These are phyloP conservation scores for Masticophis lateralis DNA, from an alignment of 2,797 vertebrate genomes.

Conservation along the genomic window DNA sequence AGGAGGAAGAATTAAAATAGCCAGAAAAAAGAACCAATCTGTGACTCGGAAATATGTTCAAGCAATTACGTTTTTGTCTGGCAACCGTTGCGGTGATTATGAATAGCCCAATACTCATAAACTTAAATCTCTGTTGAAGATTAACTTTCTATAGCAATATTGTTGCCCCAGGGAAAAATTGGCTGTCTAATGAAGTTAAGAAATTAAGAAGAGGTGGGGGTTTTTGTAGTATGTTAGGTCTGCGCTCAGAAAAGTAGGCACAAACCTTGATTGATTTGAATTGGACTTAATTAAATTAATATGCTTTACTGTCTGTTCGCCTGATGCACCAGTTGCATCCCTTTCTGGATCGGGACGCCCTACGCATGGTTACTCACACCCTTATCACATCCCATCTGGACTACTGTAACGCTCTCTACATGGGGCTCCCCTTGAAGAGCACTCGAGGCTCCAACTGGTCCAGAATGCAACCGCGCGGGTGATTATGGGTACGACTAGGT, in stretches of 20 bases:
- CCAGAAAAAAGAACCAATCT: slow-evolving; percentile 16
- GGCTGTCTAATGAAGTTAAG: not conserved
- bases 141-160: slow-evolving; percentile 13
- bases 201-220: not conserved
- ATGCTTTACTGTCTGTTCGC: not conserved
- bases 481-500: too few relatives aligned
- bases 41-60: slow-evolving; percentile 31
- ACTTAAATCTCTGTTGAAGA: not conserved
- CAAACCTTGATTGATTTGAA: not conserved
- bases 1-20: slow-evolving; percentile 32
- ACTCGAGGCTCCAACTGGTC: too few relatives aligned
- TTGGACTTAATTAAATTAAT: not conserved
- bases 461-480: too few relatives aligned
- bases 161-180: not conserved
- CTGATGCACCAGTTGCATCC: too few relatives aligned
- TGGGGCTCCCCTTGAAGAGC: too few relatives aligned
- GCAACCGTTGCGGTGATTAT: slow-evolving; percentile 11
- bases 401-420: too few relatives aligned
- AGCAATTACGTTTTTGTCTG: not conserved
- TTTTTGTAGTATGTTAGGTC: not conserved
- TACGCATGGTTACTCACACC: too few relatives aligned
- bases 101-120: slow-evolving; percentile 10
- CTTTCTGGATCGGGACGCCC: too few relatives aligned
- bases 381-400: too few relatives aligned
- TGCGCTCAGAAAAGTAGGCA: not conserved